Percentiles rank a stretch among this genome's conserved stretches.
Conservation (phyloP, 2,888 invertebrate species). For the Cheilosia grossa region DNA sequence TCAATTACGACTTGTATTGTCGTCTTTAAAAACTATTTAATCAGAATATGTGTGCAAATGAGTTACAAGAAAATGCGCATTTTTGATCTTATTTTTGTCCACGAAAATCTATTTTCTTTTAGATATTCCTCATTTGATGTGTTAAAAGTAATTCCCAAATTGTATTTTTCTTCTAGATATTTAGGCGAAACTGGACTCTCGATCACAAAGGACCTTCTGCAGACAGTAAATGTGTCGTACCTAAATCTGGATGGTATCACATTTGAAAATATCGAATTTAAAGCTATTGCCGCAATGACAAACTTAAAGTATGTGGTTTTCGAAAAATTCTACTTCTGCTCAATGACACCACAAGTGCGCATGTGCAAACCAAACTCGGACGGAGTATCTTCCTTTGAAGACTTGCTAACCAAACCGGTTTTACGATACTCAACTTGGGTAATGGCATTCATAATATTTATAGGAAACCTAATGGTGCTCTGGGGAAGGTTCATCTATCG, state of each 20-base stretch:
- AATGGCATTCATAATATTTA: conserved; percentile 85
- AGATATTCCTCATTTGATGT: neutral
- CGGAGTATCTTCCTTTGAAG: conserved; percentile 86
- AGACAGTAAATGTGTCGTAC: conserved; percentile 80
- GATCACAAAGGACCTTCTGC: conserved; percentile 78
- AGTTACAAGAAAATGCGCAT: too few relatives aligned
- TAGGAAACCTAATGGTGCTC: conserved; percentile 87
- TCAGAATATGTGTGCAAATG: too few relatives aligned
- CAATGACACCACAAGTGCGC: conserved; percentile 85
- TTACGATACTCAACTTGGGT: conserved; percentile 86
- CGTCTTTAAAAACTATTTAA: too few relatives aligned
- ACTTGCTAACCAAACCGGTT: conserved; percentile 85
- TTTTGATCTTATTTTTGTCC: too few relatives aligned
- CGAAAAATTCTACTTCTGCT: conserved; percentile 86
- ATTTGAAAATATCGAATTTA: conserved; percentile 84
- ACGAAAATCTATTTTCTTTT: too few relatives aligned
- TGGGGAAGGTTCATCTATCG: conserved; percentile 86
- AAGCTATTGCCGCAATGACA: conserved; percentile 83
- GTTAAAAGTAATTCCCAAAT: neutral
- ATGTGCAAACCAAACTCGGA: conserved; percentile 86
- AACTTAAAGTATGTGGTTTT: conserved; percentile 85
- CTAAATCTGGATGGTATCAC: conserved; percentile 84
- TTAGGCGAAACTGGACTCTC: conserved; percentile 82
- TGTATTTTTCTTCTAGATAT: conserved; percentile 78
- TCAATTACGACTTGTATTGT: too few relatives aligned